These are phyloP conservation scores for Dufourea novaeangliae DNA, from an alignment of 1,140 invertebrate genomes.

Conservation along the genomic window DNA sequence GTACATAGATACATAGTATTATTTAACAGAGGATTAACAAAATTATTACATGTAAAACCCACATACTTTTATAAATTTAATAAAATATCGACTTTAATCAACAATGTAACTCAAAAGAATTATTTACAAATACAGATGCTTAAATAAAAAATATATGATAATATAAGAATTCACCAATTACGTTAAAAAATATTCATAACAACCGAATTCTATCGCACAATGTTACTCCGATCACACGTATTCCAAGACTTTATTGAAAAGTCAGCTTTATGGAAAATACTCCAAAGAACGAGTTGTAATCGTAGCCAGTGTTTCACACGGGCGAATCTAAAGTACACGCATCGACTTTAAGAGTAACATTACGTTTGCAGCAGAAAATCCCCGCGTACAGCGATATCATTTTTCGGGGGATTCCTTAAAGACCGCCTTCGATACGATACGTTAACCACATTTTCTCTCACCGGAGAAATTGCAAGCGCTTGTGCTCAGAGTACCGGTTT, in stretches of 20 bases:
- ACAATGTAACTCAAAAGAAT: too few relatives aligned
- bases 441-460: constrained; percentile 34
- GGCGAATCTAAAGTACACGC: neutral
- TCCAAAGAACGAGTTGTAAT: neutral
- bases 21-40: too few relatives aligned
- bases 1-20: too few relatives aligned
- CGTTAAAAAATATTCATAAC: neutral
- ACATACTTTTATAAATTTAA: too few relatives aligned
- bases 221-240: too few relatives aligned
- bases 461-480: constrained; percentile 48
- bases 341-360: neutral
- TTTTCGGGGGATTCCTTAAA: constrained; percentile 24
- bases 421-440: constrained; percentile 37
- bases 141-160: too few relatives aligned
- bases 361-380: constrained; percentile 7
- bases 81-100: too few relatives aligned
- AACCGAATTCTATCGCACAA: too few relatives aligned
- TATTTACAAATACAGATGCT: too few relatives aligned
- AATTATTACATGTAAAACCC: too few relatives aligned
- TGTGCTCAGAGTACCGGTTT: constrained; percentile 63
- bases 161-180: too few relatives aligned
- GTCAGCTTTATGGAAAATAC: neutral
- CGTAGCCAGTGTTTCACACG: neutral
- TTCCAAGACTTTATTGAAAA: too few relatives aligned
- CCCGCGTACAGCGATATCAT: constrained; percentile 9